Evolutionary conservation across 2,113 vertebrate species (phyloP).

Genomic region (Rhynchomys soricoides): DNA sequence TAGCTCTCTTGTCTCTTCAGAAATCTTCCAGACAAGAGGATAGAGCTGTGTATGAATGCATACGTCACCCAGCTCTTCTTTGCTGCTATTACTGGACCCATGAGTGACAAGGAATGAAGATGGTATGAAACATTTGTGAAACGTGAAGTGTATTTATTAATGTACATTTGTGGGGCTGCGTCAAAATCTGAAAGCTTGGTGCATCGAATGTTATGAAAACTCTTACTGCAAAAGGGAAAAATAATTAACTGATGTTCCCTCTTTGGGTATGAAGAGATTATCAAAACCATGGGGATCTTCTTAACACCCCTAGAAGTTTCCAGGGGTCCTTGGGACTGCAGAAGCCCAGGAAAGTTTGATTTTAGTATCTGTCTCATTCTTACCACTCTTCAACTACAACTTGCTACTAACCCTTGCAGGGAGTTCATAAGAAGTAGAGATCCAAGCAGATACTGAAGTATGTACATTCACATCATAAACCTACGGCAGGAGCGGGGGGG

Average conservation of each 20-base stretch:
- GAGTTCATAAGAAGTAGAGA: constrained; percentile 38
- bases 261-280: background rate
- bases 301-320: background rate
- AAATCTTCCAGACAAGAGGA: constrained; percentile 64
- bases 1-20: constrained; percentile 51
- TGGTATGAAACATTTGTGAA: constrained; percentile 33
- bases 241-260: background rate
- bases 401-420: constrained; percentile 1
- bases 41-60: constrained; percentile 21
- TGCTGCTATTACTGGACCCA: constrained; percentile 7
- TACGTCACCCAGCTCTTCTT: background rate
- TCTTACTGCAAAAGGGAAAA: background rate
- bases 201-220: background rate
- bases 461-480: constrained; percentile 59
- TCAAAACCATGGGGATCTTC: background rate
- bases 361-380: background rate
- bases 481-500: constrained; percentile 33
- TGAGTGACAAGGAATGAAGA: constrained; percentile 58
- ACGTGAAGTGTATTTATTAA: constrained; percentile 64
- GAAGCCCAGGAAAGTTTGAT: background rate
- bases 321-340: background rate
- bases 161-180: background rate
- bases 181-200: background rate
- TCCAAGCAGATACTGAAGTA: constrained; percentile 32
- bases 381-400: background rate